Evolutionary conservation across 2,888 invertebrate species (phyloP), one percentile per base, ranked within the genome.

Genomic region (Hypselothyrea guttata): DNA sequence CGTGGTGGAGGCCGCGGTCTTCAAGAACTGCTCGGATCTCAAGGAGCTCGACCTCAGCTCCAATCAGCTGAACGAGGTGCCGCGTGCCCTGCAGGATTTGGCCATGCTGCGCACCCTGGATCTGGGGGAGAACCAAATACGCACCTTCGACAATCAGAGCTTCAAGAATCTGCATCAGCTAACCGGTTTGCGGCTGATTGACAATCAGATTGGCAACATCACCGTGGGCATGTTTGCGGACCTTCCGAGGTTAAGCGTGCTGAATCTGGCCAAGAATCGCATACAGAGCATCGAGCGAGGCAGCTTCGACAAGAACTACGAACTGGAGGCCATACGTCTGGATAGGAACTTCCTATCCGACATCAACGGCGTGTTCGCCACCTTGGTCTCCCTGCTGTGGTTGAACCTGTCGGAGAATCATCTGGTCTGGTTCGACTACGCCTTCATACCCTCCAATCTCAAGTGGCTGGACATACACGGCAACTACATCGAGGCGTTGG

Each of bases 381-480:
- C 96, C 52, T 91, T 97, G 11, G 93, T 95, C 4, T 95, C 94
- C 71, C 92, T 97, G 63, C 91, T 96, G 86, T 95, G 97, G 94
- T 91, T 97, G 63, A 97, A 97, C 90, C 92, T 97, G 48, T 96
- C 96, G 27, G 96, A 96, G 91, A 97, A 97, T 91, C 96, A 96
- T 91, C 91, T 97, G 86, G 95, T 95, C 73, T 96, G 96, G 96
- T 97, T 97, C 90, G 97, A 97, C 90, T 97, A 96, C 89, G 96
- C 97, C 48, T 96, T 97, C 89, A 94, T 97, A 79, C 97, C 97
- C 30, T 94, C 94, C 70, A 96, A 95, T 90, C 91, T 97, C 53
- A 95, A 96, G 90, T 96, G 96, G 96, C 91, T 97, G 88, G 97
- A 97, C 88, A 94, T 97, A 86, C 97, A 97, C 89, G 94, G 96